Conservation (phyloP, 92 coral and sea anemone genomes). For the Epizoanthus stellaris region DNA sequence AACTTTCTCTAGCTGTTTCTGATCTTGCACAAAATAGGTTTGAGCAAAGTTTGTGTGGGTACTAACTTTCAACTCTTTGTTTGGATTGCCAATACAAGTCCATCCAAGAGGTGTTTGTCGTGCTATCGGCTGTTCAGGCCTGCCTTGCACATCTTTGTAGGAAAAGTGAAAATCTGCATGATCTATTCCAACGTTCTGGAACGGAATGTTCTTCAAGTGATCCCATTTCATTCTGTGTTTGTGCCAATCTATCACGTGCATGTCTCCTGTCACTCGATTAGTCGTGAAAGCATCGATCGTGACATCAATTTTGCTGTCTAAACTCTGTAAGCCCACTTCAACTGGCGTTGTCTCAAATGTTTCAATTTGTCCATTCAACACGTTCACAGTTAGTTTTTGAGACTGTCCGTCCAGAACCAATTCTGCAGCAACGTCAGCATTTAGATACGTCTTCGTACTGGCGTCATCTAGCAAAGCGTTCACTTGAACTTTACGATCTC, state of each 20-base stretch:
- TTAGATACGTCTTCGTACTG: constrained; percentile 57
- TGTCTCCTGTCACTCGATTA: constrained; percentile 35
- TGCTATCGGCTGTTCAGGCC: constrained; percentile 58
- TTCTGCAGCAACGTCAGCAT: constrained; percentile 63
- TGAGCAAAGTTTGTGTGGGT: background rate
- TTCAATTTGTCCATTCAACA: constrained; percentile 26
- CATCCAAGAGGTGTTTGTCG: constrained; percentile 61
- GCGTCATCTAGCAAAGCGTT: constrained; percentile 63
- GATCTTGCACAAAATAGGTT: no score
- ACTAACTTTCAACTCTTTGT: background rate
- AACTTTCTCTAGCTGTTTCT: no score
- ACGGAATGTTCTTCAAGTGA: constrained; percentile 21
- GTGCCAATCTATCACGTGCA: constrained; percentile 39
- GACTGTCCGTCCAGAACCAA: constrained; percentile 42
- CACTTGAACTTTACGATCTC: constrained; percentile 27
- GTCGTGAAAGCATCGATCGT: constrained; percentile 23
- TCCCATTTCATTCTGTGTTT: constrained; percentile 20
- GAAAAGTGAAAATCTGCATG: constrained; percentile 57
- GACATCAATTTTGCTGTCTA: constrained; percentile 9
- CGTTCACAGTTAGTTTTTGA: constrained; percentile 51
- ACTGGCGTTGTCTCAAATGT: constrained; percentile 36
- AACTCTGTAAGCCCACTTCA: constrained; percentile 8
- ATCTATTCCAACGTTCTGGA: constrained; percentile 50
- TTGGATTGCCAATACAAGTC: constrained; percentile 63
- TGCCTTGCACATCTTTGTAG: constrained; percentile 40